Conservation (phyloP, 2,888 invertebrate genomes). For the Clitarchus hookeri region DNA sequence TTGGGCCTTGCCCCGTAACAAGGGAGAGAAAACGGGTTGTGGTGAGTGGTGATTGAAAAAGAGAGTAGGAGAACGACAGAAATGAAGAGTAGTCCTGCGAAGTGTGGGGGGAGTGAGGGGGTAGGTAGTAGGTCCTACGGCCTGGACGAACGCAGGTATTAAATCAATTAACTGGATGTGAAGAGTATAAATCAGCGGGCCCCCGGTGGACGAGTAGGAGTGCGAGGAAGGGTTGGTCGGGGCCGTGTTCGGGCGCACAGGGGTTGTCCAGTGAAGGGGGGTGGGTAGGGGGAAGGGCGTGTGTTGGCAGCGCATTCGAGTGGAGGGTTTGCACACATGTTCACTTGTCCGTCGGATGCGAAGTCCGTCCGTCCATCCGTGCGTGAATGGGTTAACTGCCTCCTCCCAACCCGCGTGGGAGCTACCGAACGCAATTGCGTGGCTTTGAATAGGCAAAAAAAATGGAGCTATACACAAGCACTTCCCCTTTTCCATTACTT, state of each 20-base stretch:
- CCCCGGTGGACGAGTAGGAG: background rate
- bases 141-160: conserved; percentile 25
- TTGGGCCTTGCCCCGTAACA: too few relatives aligned
- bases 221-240: background rate
- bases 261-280: background rate
- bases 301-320: conserved; percentile 7
- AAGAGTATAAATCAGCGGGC: conserved; percentile 16
- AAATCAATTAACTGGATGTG: conserved; percentile 23
- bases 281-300: background rate
- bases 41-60: background rate
- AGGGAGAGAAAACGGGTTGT: background rate
- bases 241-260: background rate
- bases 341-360: background rate
- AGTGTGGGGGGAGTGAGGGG: background rate
- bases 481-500: too few relatives aligned
- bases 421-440: background rate
- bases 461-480: too few relatives aligned
- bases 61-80: background rate
- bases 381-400: background rate
- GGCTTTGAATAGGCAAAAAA: background rate
- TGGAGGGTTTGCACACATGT: background rate
- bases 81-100: background rate
- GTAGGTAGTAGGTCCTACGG: background rate
- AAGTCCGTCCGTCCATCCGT: background rate
- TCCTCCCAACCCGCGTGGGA: too few relatives aligned